Evolutionary conservation across 2,797 vertebrate species (phyloP).

Genomic region (Leptodactylus fallax): DNA sequence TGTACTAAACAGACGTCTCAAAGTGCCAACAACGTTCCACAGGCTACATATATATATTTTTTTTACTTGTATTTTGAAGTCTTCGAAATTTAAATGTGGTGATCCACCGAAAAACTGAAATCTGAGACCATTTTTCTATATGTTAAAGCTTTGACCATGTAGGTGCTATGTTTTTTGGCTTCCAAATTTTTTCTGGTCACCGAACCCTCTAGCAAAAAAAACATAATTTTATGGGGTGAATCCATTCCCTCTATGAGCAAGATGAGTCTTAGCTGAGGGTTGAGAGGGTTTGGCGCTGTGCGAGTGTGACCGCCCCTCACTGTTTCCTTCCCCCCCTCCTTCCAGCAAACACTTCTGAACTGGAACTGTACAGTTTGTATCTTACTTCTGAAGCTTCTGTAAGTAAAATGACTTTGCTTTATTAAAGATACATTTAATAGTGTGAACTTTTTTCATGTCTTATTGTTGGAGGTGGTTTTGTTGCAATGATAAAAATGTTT

Average conservation of each 20-base stretch:
- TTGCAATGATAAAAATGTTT: too few relatives aligned
- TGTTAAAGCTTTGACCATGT: slow-evolving; percentile 68
- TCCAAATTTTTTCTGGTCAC: slow-evolving; percentile 73
- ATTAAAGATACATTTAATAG: slow-evolving; percentile 85
- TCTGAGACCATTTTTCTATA: slow-evolving; percentile 66
- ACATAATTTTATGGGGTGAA: not conserved
- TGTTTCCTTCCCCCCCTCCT: slow-evolving; percentile 68
- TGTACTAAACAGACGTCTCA: slow-evolving; percentile 55
- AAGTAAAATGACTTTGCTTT: slow-evolving; percentile 82
- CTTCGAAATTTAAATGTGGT: slow-evolving; percentile 66
- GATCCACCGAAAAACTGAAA: slow-evolving; percentile 61
- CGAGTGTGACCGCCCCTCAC: slow-evolving; percentile 70
- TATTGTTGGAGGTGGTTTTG: not conserved
- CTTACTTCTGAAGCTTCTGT: slow-evolving; percentile 83
- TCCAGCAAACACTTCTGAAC: slow-evolving; percentile 79
- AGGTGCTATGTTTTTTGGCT: slow-evolving; percentile 78
- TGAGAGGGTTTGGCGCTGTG: slow-evolving; percentile 73
- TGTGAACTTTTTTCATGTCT: slow-evolving; percentile 71
- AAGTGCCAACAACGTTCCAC: slow-evolving; percentile 71
- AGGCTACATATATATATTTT: slow-evolving; percentile 52
- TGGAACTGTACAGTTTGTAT: slow-evolving; percentile 86
- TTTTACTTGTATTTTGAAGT: slow-evolving; percentile 68
- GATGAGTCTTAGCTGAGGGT: slow-evolving; percentile 71
- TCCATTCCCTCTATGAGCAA: not conserved
- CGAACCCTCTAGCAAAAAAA: slow-evolving; percentile 5